A percentile compares a stretch with the other conserved stretches of the same genome.
phyloP scores from a whole-genome alignment of 2,797 vertebrate species.

The Diglossa cyanea region DNA sequence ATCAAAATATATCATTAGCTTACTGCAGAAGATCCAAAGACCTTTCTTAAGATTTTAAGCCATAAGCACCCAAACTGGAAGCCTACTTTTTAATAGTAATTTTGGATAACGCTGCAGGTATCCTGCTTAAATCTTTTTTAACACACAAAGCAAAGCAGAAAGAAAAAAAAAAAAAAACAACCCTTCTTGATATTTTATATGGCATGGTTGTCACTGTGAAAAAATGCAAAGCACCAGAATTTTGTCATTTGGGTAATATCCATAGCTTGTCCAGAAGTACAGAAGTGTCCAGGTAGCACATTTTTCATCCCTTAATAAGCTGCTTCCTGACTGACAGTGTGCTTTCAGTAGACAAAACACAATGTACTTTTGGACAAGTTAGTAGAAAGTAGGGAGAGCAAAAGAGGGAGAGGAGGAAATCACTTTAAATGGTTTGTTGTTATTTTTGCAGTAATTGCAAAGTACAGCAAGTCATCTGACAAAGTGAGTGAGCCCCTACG shows the following conservation, averaged over 20 bases:
- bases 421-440: slow-evolving; percentile 53
- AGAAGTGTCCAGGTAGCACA: not conserved
- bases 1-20: not conserved
- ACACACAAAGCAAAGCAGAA: not conserved
- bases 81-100: not conserved
- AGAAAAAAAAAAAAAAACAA: not conserved
- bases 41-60: not conserved
- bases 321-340: not conserved
- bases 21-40: not conserved
- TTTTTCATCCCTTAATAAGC: slow-evolving; percentile 10
- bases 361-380: not conserved
- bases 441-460: slow-evolving; percentile 64
- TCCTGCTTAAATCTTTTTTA: not conserved
- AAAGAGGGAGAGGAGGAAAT: not conserved
- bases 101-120: not conserved
- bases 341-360: not conserved
- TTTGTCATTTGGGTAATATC: not conserved
- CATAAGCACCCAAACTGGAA: not conserved
- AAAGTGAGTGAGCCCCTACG: slow-evolving; percentile 21
- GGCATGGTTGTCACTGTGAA: not conserved
- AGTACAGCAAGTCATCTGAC: slow-evolving; percentile 61
- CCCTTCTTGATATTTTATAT: not conserved
- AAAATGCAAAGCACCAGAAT: not conserved
- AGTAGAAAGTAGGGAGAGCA: not conserved
- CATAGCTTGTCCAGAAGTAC: not conserved